Base-by-base conservation (phyloP, 2,113 vertebrate genomes). In the Saccopteryx bilineata region DNA sequence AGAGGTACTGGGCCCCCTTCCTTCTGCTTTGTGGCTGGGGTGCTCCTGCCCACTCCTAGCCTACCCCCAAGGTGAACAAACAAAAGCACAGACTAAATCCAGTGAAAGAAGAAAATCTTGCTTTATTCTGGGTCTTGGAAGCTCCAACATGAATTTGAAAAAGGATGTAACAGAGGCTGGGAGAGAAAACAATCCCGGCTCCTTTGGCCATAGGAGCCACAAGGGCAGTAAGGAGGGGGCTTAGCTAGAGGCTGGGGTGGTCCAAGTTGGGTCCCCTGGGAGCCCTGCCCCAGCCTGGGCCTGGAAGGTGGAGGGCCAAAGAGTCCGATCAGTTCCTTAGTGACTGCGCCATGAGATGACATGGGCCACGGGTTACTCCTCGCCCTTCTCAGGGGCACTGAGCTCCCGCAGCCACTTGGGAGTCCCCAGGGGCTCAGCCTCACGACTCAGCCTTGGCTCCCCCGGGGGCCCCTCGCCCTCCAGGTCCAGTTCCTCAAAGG, bases 401-500 rank as follows among this genome's bases (percentile, higher is more conserved):
- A 97, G 97, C 81, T 98, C 98, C 94, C 98, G 97, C 90, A 97
- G 97, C 98, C 98, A 98, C 96, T 98, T 98, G 95, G 93, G 33
- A 86, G 94, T 18, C 33, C 96, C 92, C 50, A 81, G 48, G 85
- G 98, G 98, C 69, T 97, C 98, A 54, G 50, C 92, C 85, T 98
- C 97, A 0, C 1, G 1, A 0, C 85, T 94, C 78, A 91, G 95
- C 7, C 13, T 46, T 0, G 95, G 75, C 60, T 96, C 97, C 54
- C 97, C 97, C 2, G 93, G 46, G 50, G 94, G 52, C 39, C 98
- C 98, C 21, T 98, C 98, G 6, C 85, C 98, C 96, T 99, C 99
- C 98, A 99, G 98, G 97, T 99, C 99, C 74, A 99, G 98, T 97
- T 99, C 99, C 97, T 99, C 99, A 3, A 99, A 99, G 92, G 99